Evolutionary conservation across 2,797 vertebrate genomes (phyloP).

Genomic region (Antrozous pallidus): DNA sequence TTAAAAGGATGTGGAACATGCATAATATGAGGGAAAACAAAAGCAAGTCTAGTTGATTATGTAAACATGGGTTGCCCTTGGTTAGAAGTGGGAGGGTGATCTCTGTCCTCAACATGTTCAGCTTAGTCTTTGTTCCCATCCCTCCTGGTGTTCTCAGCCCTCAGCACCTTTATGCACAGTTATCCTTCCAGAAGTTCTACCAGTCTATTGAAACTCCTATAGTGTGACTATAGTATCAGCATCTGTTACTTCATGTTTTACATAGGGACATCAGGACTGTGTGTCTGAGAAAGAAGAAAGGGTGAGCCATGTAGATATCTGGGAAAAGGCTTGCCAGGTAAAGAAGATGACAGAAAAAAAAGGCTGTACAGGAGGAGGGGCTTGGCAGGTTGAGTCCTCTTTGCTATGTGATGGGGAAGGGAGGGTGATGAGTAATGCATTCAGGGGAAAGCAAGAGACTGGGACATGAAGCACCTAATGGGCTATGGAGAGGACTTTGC

Average conservation of each 20-base stretch:
- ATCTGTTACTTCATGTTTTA: not conserved
- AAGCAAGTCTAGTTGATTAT: not conserved
- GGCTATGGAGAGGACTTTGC: not conserved
- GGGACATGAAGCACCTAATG: not conserved
- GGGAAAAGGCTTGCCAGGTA: not conserved
- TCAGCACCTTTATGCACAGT: not conserved
- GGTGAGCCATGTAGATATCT: not conserved
- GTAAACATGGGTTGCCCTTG: not conserved
- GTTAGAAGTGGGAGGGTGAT: not conserved
- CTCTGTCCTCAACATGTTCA: not conserved
- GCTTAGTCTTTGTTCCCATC: not conserved
- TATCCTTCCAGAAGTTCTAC: not conserved
- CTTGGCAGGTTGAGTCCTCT: not conserved
- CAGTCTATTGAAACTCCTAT: not conserved
- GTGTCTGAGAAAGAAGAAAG: not conserved
- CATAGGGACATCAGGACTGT: not conserved
- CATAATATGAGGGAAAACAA: not conserved
- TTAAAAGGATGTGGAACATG: not conserved
- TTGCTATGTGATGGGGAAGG: not conserved
- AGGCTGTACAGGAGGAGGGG: not conserved
- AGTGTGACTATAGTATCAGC: not conserved
- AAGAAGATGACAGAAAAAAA: not conserved
- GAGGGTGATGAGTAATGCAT: not conserved
- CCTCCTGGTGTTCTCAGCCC: not conserved
- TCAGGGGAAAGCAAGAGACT: not conserved